Base-by-base conservation (phyloP, 2,797 vertebrate species). In the Enteromius treurensis region DNA sequence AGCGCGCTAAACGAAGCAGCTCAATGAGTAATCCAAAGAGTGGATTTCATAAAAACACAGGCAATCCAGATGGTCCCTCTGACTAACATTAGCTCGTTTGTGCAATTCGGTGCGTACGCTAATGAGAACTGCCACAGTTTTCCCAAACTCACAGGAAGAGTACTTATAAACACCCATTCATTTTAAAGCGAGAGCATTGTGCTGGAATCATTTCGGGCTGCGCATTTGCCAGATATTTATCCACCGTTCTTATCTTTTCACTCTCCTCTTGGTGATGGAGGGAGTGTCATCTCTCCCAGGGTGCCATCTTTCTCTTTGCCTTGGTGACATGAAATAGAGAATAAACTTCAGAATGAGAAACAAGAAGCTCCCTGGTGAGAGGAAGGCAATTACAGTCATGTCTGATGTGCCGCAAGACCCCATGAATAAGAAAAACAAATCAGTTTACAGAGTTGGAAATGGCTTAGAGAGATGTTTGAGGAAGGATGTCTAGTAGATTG, bases 311-410 rank as follows among this genome's bases (percentile, higher is more conserved):
- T 65, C 83, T 67, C 84, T 82, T 71, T 85, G 78, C 89, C 87
- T 90, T 85, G 88, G 86, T 85, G 84, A 89, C 91, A 91, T 89
- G 88, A 92, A 90, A 92, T 86, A 29, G 86, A 89, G 77, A 86
- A 87, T 89, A 89, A 89, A 81, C 90, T 88, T 90, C 86, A 1
- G 90, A 89, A 91, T 90, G 89, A 87, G 91, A 91, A 90, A 89
- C 89, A 89, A 87, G 88, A 80, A 84, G 85, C 89, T 93, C 90
- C 91, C 91, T 80, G 75, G 86, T 76, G 90, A 83, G 67, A 87
- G 80, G 85, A 83, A 91, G 89, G 88, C 89, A 91, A 92, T 93
- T 91, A 91, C 88, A 83, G 87, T 87, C 86, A 80, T 87, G 88
- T 81, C 89, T 87, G 88, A 89, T 90, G 90, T 90, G 89, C 87